A percentile compares a stretch with the other conserved stretches of the same genome.
Conservation (phyloP, 2,797 vertebrate genomes). For the Propithecus deckenii region DNA sequence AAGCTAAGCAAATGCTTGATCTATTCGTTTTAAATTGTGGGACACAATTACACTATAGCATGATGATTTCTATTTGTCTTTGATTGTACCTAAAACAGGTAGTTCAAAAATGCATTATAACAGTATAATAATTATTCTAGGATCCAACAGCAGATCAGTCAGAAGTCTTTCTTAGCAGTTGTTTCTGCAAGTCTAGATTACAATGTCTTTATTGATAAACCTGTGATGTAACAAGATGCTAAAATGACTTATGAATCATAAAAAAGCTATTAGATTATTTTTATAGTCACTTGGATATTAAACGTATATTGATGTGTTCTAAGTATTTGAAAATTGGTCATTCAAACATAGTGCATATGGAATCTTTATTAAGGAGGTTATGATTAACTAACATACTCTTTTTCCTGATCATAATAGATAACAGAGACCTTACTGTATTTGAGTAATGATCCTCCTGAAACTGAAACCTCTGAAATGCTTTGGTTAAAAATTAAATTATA, state of each 20-base stretch:
- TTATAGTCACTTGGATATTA: background rate
- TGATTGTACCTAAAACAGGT: background rate
- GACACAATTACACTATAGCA: background rate
- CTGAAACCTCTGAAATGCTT: background rate
- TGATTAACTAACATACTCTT: background rate
- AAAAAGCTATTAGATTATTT: background rate
- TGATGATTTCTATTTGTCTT: background rate
- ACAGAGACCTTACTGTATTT: background rate
- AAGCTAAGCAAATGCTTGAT: background rate
- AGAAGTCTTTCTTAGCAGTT: background rate
- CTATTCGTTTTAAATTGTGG: background rate
- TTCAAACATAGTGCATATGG: background rate
- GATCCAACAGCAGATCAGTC: background rate
- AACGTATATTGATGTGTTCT: background rate
- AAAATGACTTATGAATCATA: background rate
- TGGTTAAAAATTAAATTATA: background rate
- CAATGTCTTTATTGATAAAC: background rate
- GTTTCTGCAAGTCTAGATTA: background rate
- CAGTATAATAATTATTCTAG: background rate
- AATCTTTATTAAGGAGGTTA: background rate
- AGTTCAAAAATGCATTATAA: background rate
- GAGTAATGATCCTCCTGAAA: background rate
- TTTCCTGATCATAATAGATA: background rate
- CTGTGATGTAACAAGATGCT: background rate
- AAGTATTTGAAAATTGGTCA: slow-evolving; percentile 4